Base-by-base conservation (phyloP, 2,888 invertebrate genomes). In the Acleris holmiana region DNA sequence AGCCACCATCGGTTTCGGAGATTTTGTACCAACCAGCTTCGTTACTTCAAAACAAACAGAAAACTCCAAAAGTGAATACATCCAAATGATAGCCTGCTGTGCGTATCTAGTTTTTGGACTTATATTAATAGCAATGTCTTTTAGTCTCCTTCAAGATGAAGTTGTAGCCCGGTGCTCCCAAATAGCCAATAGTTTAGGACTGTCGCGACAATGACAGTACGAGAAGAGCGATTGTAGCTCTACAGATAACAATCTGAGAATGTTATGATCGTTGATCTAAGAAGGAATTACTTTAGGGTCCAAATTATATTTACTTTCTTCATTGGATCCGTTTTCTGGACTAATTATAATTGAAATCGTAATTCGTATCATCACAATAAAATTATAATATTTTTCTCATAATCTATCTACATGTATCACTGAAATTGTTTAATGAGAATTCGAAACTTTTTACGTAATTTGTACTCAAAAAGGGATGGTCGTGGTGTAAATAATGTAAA, bases 121-220 rank as follows among this genome's bases (percentile, higher is more conserved):
- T 15, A 95, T 97, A 66, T 91, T 97, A 65, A 95, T 97, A 76
- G 97, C 97, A 10, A 97, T 96, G 96, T 96, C 96, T 61, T 97
- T 97, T 78, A 96, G 96, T 84, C 93, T 97, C 66, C 94, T 97
- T 64, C 97, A 97, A 81, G 97, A 97, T 73, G 96, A 97, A 80
- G 94, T 97, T 3, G 94, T 96, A 67, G 93, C 95, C 74, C 94
- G 95, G 79, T 96, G 96, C 88, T 94, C 95, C 74, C 95, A 95
- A 71, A 87, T 96, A 78, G 96, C 96, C 15, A 93, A 94, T 70
- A 94, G 93, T 80, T 89, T 96, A 76, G 96, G 96, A 67, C 87
- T 96, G 56, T 91, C 95, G 67, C 93, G 93, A 69, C 94, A 95
- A 91, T 92, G 92, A 92, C 92, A 92, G 58, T 90, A 91, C 87